These are phyloP conservation scores for Drosophila mettleri DNA, from an alignment of 2,888 invertebrate genomes.

Conservation along the genomic window DNA sequence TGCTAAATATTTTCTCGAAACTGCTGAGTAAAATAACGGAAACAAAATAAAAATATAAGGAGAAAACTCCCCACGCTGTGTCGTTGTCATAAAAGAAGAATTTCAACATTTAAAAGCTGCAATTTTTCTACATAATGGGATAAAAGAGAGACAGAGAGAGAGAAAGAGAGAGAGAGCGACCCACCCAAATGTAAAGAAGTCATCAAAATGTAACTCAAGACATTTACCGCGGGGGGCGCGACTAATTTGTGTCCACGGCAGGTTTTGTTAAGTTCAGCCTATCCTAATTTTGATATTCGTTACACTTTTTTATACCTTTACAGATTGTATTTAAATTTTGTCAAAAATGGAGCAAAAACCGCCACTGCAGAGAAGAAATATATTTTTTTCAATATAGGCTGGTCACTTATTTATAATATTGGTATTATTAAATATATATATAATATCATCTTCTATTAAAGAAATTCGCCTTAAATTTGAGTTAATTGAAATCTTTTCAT, in stretches of 20 bases:
- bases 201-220: constrained; percentile 80
- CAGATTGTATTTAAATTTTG: neutral
- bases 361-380: neutral
- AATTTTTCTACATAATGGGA: constrained; percentile 63
- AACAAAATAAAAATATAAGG: constrained; percentile 24
- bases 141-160: constrained; percentile 9
- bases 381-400: neutral
- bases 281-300: constrained; percentile 69
- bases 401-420: neutral
- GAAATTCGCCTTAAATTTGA: neutral
- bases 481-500: neutral
- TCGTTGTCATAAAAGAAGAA: constrained; percentile 60
- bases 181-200: constrained; percentile 69
- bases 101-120: constrained; percentile 73
- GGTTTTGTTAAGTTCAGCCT: constrained; percentile 38
- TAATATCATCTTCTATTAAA: neutral
- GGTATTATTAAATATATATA: neutral
- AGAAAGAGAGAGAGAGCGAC: constrained; percentile 17
- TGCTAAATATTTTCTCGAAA: constrained; percentile 61
- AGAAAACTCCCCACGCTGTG: constrained; percentile 33
- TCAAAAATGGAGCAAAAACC: neutral
- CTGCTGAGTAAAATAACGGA: constrained; percentile 30
- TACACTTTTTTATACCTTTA: constrained; percentile 53
- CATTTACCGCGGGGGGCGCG: constrained; percentile 59
- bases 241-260: constrained; percentile 66